Evolutionary conservation across 1,140 invertebrate genomes (phyloP), one percentile per base, ranked within the genome.

Genomic region (Adelges cooleyi): DNA sequence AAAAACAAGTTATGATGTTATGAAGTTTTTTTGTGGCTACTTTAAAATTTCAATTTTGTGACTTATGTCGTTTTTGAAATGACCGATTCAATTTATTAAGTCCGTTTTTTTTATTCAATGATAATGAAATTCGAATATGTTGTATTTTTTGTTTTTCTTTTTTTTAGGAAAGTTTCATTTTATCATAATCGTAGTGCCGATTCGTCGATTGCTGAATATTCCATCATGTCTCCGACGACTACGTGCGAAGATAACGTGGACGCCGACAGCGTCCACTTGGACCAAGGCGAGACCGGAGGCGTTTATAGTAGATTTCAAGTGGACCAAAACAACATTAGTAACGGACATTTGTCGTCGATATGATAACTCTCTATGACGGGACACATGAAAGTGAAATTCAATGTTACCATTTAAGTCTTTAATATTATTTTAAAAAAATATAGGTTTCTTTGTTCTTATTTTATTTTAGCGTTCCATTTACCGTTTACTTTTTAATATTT

Each of bases 361-460:
- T 48, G 46, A 59, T 18, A 27, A 8, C 20, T 8, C 33, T 29
- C 50, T 46, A 27, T 29, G 42, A 40, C 25, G 54, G 25, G 29
- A 62, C 23, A 11, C 11, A 48, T 62, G 15, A 23, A 29, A 46
- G 56, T 48, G 25, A 48, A 48, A 62, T 27, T 62, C n/a, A 44
- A 62, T 17, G 56, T 62, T 62, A 62, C 56, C 56, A 62, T 23
- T 62, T 27, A 62, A 62, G 56, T 48, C 56, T 62, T 33, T 33
- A 33, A n/a, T n/a, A n/a, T n/a, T n/a, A 44, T 56, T 62, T 29
- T 40, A 62, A 59, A 62, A 62, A 59, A 62, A 44, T 59, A 46
- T 11, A 25, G 23, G 13, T 46, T 54, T 40, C 38, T 38, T 53
- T 52, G 5, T 36, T 38, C 17, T 52, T 53, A 53, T 38, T 53